phyloP scores from a whole-genome alignment of 2,113 vertebrate genomes.

The Labeo rohita region DNA sequence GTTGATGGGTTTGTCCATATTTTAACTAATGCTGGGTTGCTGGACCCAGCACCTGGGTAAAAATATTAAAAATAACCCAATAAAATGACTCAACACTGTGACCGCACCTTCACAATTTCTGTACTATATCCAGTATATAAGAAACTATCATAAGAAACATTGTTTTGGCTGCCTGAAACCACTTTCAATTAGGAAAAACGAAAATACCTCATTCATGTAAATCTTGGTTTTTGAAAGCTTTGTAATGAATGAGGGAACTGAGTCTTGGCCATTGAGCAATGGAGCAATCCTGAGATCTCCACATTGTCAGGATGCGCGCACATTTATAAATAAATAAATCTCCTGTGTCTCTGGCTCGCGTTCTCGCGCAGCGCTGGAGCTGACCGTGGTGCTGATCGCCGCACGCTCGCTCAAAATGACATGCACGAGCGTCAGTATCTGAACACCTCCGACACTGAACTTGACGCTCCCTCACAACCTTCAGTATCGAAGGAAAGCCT shows the following conservation, averaged over 20 bases:
- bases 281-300: neutral
- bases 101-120: no score
- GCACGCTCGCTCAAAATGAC: neutral
- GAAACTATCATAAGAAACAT: no score
- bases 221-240: neutral
- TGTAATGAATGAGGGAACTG: neutral
- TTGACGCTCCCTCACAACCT: neutral
- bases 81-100: no score
- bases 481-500: conserved; percentile 17
- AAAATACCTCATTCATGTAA: neutral
- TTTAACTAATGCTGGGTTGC: no score
- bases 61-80: no score
- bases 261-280: neutral
- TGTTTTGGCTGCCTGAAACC: neutral
- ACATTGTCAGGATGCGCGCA: neutral
- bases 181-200: neutral
- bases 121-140: no score
- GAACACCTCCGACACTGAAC: neutral
- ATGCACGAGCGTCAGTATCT: neutral
- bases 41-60: no score
- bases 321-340: conserved; percentile 1
- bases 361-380: conserved; percentile 46
- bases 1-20: no score
- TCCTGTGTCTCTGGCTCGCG: neutral
- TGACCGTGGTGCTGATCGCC: conserved; percentile 65